Conservation (phyloP, 2,113 vertebrate species). For the Gallinago jamesoni region DNA sequence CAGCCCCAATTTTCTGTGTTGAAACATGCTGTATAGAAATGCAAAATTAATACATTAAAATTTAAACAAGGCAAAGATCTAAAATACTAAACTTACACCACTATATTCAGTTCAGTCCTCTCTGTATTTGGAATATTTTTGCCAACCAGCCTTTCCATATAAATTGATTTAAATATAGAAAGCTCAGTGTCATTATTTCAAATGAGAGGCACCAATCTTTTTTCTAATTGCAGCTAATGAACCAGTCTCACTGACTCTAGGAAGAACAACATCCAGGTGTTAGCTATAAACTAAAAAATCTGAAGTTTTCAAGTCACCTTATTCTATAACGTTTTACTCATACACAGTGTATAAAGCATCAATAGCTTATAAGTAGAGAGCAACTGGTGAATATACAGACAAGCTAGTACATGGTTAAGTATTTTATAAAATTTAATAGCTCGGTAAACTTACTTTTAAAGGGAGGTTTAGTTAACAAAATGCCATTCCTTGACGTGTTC, state of each 20-base stretch:
- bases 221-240: neutral
- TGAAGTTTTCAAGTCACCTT: neutral
- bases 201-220: neutral
- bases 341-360: neutral
- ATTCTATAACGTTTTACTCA: neutral
- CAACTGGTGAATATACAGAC: neutral
- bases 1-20: neutral
- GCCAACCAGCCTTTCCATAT: neutral
- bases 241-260: neutral
- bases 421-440: neutral
- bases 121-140: neutral
- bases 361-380: neutral
- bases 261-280: neutral
- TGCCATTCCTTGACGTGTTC: neutral
- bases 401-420: neutral
- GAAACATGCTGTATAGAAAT: neutral
- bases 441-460: neutral
- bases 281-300: neutral
- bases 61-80: neutral
- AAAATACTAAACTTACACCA: neutral
- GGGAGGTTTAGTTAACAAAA: neutral
- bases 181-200: neutral
- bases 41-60: constrained; percentile 9
- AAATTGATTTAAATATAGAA: neutral
- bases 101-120: neutral